A percentile compares a stretch with the other conserved stretches of the same genome.
These are phyloP conservation scores for Microctonus hyperodae DNA, from an alignment of 2,888 invertebrate genomes.

Conservation along the genomic window DNA sequence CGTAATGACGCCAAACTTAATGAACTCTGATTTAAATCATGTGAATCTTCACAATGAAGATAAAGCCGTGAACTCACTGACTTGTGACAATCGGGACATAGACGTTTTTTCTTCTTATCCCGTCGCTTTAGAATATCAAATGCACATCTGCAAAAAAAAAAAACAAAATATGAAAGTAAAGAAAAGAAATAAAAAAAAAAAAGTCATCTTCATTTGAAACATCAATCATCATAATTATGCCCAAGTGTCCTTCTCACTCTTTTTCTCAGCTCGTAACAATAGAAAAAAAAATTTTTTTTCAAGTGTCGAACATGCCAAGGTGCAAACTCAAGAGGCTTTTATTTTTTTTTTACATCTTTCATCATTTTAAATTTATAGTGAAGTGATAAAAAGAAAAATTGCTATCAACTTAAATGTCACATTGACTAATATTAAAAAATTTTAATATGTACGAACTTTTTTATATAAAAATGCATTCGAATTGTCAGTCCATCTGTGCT, in stretches of 20 bases:
- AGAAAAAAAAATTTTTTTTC: too few relatives aligned
- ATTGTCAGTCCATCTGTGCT: too few relatives aligned
- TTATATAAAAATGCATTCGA: too few relatives aligned
- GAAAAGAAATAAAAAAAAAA: conserved; percentile 14
- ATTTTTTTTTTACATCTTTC: too few relatives aligned
- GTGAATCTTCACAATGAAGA: conserved; percentile 65
- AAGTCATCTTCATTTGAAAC: not conserved
- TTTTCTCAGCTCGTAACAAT: too few relatives aligned
- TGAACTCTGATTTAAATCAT: conserved; percentile 63
- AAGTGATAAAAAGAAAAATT: too few relatives aligned
- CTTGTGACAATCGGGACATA: conserved; percentile 77
- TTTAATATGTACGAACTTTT: too few relatives aligned
- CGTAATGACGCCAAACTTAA: conserved; percentile 63
- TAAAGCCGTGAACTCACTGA: conserved; percentile 73
- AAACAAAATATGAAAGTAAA: conserved; percentile 26
- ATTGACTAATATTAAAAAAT: too few relatives aligned
- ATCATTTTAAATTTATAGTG: too few relatives aligned
- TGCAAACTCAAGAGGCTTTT: too few relatives aligned
- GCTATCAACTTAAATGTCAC: too few relatives aligned
- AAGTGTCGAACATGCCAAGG: too few relatives aligned
- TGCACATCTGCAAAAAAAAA: conserved; percentile 67
- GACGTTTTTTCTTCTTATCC: conserved; percentile 71
- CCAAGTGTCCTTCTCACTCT: not conserved
- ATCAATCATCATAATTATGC: not conserved
- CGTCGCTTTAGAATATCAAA: conserved; percentile 72